Evolutionary conservation across 2,888 invertebrate genomes (phyloP).

Genomic region (Mellilla xanthometata): DNA sequence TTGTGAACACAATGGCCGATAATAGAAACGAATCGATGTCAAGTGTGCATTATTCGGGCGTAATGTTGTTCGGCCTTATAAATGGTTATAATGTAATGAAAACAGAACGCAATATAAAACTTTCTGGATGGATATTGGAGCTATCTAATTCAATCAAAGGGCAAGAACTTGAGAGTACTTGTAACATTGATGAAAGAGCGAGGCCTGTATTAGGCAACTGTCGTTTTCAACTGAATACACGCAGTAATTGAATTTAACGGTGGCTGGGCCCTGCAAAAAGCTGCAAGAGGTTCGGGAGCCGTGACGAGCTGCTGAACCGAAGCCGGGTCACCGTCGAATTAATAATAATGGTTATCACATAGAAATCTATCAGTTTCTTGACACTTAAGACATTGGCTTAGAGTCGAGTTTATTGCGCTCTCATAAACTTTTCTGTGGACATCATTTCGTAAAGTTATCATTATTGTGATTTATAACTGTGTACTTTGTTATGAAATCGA

Average conservation of each 20-base stretch:
- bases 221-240: conserved; percentile 62
- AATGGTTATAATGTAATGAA: not conserved
- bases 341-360: too few species aligned
- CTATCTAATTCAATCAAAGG: too few species aligned
- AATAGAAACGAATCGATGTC: conserved; percentile 24
- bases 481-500: conserved; percentile 27
- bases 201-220: conserved; percentile 49
- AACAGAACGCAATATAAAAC: not conserved
- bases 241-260: conserved; percentile 75
- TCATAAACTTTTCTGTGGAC: too few species aligned
- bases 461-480: conserved; percentile 26
- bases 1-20: conserved; percentile 30
- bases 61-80: not conserved
- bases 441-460: conserved; percentile 30
- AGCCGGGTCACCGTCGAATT: conserved; percentile 19
- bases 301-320: conserved; percentile 58
- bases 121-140: not conserved
- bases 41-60: not conserved
- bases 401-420: too few species aligned
- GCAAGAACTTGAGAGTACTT: not conserved
- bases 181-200: not conserved
- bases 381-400: too few species aligned
- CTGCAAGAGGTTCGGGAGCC: conserved; percentile 30
- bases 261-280: conserved; percentile 62
- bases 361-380: too few species aligned